Conservation (phyloP, 2,797 vertebrate species). For the Tenualosa ilisha region DNA sequence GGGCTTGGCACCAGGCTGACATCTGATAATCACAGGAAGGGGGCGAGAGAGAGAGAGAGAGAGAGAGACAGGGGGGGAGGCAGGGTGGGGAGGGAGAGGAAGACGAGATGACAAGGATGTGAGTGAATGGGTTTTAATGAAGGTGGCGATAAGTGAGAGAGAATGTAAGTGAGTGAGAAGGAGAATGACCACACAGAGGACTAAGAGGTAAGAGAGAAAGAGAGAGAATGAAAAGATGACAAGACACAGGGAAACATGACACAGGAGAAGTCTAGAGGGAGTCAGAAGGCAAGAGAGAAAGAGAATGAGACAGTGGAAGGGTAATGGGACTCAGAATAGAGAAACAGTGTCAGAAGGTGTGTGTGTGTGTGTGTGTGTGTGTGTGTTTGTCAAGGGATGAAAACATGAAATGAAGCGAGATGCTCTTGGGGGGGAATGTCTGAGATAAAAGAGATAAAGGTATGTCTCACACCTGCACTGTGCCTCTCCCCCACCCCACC, state of each 20-base stretch:
- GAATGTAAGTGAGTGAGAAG: neutral
- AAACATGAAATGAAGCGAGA: too few species aligned
- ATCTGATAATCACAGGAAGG: neutral
- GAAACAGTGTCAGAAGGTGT: neutral
- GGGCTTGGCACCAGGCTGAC: constrained; percentile 31
- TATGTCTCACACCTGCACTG: neutral
- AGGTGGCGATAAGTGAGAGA: neutral
- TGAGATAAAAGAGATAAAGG: neutral
- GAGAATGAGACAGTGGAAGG: too few species aligned
- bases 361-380: neutral
- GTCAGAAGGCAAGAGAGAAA: too few species aligned
- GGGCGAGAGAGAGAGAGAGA: constrained; percentile 15
- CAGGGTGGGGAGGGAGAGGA: neutral
- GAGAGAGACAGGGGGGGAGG: neutral
- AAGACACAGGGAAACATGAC: too few species aligned
- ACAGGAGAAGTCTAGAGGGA: too few species aligned
- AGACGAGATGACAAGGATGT: neutral
- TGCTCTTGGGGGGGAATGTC: neutral
- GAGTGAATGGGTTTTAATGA: neutral
- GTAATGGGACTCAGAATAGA: neutral
- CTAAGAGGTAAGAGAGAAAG: neutral
- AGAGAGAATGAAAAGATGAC: neutral
- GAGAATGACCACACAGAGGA: neutral
- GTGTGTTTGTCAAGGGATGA: too few species aligned
- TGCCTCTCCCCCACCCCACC: neutral